Percentiles rank a stretch among this genome's conserved stretches.
These are phyloP conservation scores for Biston betularia DNA, from an alignment of 2,888 invertebrate species.

Conservation along the genomic window DNA sequence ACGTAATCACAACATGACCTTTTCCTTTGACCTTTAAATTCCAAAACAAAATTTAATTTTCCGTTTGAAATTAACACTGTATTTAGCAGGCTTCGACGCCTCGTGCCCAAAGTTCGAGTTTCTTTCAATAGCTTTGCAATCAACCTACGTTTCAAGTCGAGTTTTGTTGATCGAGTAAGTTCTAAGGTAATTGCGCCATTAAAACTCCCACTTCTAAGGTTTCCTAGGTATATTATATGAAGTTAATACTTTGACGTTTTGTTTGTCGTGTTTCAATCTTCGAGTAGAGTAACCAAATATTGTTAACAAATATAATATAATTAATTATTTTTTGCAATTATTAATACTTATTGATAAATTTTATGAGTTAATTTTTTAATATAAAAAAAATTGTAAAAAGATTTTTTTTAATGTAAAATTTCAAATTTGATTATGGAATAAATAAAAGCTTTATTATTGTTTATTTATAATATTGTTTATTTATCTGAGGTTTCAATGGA, in stretches of 20 bases:
- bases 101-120: slow-evolving; percentile 16
- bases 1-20: too few relatives aligned
- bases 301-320: too few relatives aligned
- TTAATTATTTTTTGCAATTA: too few relatives aligned
- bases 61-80: slow-evolving; percentile 3
- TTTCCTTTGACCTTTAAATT: not conserved
- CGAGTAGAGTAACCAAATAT: too few relatives aligned
- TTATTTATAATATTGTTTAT: too few relatives aligned
- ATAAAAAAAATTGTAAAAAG: too few relatives aligned
- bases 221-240: slow-evolving; percentile 13
- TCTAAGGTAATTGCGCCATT: slow-evolving; percentile 21
- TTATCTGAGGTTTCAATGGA: not conserved
- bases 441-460: too few relatives aligned
- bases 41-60: slow-evolving; percentile 3
- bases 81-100: slow-evolving; percentile 22
- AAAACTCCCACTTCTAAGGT: slow-evolving; percentile 12
- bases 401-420: too few relatives aligned
- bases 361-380: too few relatives aligned
- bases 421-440: too few relatives aligned
- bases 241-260: not conserved
- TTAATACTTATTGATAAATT: too few relatives aligned
- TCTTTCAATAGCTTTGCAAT: slow-evolving; percentile 9
- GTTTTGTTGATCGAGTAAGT: slow-evolving; percentile 9
- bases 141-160: not conserved
- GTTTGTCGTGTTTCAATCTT: not conserved